phyloP scores from a whole-genome alignment of 2,888 invertebrate species.

The Noctua janthe region DNA sequence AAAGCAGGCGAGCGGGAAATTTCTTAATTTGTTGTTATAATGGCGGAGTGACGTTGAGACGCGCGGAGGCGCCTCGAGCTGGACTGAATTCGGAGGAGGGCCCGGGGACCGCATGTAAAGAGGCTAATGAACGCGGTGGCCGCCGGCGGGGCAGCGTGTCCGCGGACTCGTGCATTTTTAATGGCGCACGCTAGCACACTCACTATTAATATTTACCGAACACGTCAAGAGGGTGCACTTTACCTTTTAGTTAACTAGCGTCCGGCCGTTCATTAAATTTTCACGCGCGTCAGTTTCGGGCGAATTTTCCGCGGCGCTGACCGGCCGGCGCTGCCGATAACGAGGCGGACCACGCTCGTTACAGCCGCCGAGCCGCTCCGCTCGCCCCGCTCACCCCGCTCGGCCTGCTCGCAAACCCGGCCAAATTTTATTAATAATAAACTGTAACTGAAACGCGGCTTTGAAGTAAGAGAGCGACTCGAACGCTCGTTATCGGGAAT shows the following conservation, averaged over 20 bases:
- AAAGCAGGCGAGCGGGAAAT: conserved; percentile 72
- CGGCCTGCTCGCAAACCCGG: conserved; percentile 74
- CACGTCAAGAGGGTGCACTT: conserved; percentile 91
- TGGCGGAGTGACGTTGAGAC: conserved; percentile 65
- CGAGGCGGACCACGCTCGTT: conserved; percentile 84
- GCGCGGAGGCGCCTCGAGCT: conserved; percentile 59
- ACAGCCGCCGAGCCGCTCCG: conserved; percentile 72
- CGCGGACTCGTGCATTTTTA: conserved; percentile 90
- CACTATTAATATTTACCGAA: conserved; percentile 91
- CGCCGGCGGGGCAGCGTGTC: conserved; percentile 79
- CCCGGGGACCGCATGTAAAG: conserved; percentile 75
- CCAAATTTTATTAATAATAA: conserved; percentile 90
- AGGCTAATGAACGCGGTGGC: conserved; percentile 83
- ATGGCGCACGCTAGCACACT: conserved; percentile 89
- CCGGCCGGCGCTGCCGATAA: conserved; percentile 85
- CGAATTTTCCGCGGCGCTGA: conserved; percentile 90
- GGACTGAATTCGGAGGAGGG: conserved; percentile 75
- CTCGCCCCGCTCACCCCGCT: conserved; percentile 65
- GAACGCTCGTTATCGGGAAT: conserved; percentile 89
- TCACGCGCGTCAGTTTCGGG: conserved; percentile 91
- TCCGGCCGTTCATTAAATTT: conserved; percentile 91
- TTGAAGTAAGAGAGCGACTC: conserved; percentile 88
- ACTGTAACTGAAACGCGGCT: conserved; percentile 89
- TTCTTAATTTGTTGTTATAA: conserved; percentile 73
- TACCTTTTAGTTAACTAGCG: conserved; percentile 91